Percentiles rank a stretch among this genome's conserved stretches.
Evolutionary conservation across 1,140 invertebrate genomes (phyloP).

Genomic region (Latrodectus geometricus): DNA sequence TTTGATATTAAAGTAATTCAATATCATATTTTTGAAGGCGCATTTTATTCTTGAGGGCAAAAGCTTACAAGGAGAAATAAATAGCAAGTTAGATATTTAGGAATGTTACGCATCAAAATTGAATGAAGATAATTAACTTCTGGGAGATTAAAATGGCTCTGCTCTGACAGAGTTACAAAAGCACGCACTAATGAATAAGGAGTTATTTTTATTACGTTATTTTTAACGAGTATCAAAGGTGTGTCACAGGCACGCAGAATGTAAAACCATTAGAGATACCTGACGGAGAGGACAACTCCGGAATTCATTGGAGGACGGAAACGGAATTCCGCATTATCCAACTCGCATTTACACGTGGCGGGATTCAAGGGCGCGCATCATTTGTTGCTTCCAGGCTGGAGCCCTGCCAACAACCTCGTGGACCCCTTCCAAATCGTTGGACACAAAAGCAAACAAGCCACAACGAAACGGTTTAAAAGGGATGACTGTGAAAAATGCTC

Average conservation of each 20-base stretch:
- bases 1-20: no score
- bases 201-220: not conserved
- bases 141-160: not conserved
- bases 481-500: constrained; percentile 3
- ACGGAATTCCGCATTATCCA: not conserved
- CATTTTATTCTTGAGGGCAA: no score
- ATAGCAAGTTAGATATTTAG: no score
- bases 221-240: not conserved
- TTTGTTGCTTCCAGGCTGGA: constrained; percentile 14
- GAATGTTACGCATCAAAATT: no score
- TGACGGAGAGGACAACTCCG: not conserved
- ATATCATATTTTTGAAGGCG: no score
- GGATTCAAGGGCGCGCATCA: constrained; percentile 3
- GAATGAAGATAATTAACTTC: no score
- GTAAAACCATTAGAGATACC: not conserved
- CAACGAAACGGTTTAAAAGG: constrained; percentile 7
- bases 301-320: not conserved
- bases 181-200: no score
- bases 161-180: not conserved
- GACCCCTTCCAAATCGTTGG: constrained; percentile 10
- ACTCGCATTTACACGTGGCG: not conserved
- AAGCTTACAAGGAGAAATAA: no score
- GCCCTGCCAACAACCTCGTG: not conserved
- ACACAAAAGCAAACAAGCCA: constrained; percentile 31
- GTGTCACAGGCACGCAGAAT: no score